Base-by-base conservation (phyloP, 2,113 vertebrate genomes). In the Pedetes capensis region DNA sequence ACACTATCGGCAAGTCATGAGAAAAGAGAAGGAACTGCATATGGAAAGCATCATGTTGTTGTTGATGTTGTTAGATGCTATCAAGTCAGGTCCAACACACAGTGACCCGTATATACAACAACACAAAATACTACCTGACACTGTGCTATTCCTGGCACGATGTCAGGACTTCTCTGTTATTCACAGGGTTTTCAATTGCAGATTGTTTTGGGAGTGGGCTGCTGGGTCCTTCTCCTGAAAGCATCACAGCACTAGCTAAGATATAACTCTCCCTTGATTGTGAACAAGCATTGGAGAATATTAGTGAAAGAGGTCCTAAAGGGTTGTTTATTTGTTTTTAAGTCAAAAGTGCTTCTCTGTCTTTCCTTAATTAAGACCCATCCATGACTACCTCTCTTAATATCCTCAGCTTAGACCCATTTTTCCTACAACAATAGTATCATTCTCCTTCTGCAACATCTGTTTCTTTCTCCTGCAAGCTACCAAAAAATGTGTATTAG, bases 181-280 rank as follows among this genome's bases (percentile, higher is more conserved):
- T n/a, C n/a, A n/a, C n/a, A n/a, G n/a, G n/a, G n/a, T n/a, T n/a
- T n/a, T n/a, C n/a, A n/a, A n/a, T n/a, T n/a, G n/a, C n/a, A n/a
- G n/a, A n/a, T n/a, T n/a, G n/a, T n/a, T n/a, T n/a, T n/a, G n/a
- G n/a, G n/a, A n/a, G n/a, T n/a, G n/a, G n/a, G n/a, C n/a, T n/a
- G n/a, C n/a, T n/a, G n/a, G n/a, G n/a, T n/a, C n/a, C n/a, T n/a
- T n/a, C n/a, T n/a, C n/a, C 44, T 64, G 22, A 68, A 57, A 87
- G 29, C 72, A 44, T 64, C 29, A 51, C 3, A 16, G 37, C 32
- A 63, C 59, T 32, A 63, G 59, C 23, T 88, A 66, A 83, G 76
- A 90, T 42, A 44, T 39, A 84, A 85, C 86, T 92, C 47, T 81
- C 47, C 66, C 14, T 61, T 79, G 27, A 32, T 64, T 89, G 85